These are phyloP conservation scores for Manduca sexta DNA, from an alignment of 1,140 invertebrate species.

Conservation along the genomic window DNA sequence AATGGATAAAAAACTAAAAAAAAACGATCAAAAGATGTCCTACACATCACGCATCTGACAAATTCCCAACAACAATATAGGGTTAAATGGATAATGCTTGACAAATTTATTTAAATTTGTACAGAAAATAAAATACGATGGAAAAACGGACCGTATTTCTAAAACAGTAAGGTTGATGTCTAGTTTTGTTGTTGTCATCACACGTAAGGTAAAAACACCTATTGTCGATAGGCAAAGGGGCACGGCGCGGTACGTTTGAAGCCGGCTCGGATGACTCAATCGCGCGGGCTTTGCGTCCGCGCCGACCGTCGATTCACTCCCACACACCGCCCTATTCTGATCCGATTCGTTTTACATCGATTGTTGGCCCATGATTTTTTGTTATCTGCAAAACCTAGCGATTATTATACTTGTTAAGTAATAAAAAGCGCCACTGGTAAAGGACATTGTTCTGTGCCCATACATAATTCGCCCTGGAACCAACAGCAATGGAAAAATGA, in stretches of 20 bases:
- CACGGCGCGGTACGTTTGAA: constrained; percentile 63
- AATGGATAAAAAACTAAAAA: constrained; percentile 33
- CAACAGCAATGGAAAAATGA: too few relatives aligned
- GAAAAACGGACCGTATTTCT: constrained; percentile 16
- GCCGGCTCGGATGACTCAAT: constrained; percentile 67
- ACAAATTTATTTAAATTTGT: constrained; percentile 18
- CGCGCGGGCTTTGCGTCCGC: constrained; percentile 54
- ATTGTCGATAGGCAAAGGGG: constrained; percentile 48
- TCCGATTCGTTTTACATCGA: background rate
- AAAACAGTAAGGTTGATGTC: constrained; percentile 3
- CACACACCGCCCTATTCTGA: constrained; percentile 24
- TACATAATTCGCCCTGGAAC: too few relatives aligned
- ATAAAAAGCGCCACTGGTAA: too few relatives aligned
- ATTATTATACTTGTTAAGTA: too few relatives aligned
- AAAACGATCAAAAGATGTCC: constrained; percentile 35
- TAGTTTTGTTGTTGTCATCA: background rate
- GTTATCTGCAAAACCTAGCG: background rate
- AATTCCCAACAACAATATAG: constrained; percentile 64
- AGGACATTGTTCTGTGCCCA: too few relatives aligned
- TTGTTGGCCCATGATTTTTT: too few relatives aligned
- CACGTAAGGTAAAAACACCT: constrained; percentile 20
- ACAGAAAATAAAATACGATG: constrained; percentile 2
- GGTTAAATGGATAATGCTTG: constrained; percentile 53
- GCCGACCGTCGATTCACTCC: constrained; percentile 30
- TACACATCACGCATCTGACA: constrained; percentile 54